Base-by-base conservation (phyloP, 2,888 invertebrate species). In the Crossocerus cetratus region DNA sequence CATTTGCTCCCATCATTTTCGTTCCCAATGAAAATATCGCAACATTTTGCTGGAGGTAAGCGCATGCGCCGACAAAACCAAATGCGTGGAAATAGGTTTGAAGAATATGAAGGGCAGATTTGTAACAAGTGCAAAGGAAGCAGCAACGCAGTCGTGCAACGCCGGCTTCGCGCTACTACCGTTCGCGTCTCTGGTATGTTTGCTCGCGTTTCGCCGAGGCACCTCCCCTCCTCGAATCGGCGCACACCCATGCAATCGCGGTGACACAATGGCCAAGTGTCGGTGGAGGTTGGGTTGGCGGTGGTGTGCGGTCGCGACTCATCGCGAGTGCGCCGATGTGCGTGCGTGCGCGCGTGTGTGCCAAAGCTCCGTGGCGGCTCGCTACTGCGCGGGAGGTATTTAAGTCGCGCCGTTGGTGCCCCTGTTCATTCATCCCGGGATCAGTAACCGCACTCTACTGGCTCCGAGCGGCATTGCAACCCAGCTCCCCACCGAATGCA, bases 181-280 rank as follows among this genome's bases (percentile, higher is more conserved):
- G 69, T 70, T 64, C 62, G 54, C 64, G 74, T 32, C 8, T 32
- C 11, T 11, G 8, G 32, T 5, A 32, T 32, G 32, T 32, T 32
- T 60, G 68, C 66, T 54, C 77, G 62, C 64, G 69, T 63, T 54
- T 45, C 45, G 69, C 75, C 72, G 56, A 57, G n/a, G 70, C 71
- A 67, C 72, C 56, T 61, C 56, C 75, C 75, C 74, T 75, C 73
- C 76, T 81, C 77, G 81, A 84, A 86, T 86, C 83, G 80, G 77
- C 66, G 70, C 80, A 74, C 77, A 81, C 79, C 77, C 81, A 82
- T 80, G 84, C n/a, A 83, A 84, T 80, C 74, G 70, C 78, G 86
- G 85, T 86, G 86, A 86, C 82, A 85, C 80, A 86, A 86, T 77
- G 76, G 65, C 74, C n/a, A 69, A 78, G 82, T 81, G 83, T 78